These are phyloP conservation scores for Prunella himalayana DNA, from an alignment of 2,113 vertebrate genomes.

Conservation along the genomic window DNA sequence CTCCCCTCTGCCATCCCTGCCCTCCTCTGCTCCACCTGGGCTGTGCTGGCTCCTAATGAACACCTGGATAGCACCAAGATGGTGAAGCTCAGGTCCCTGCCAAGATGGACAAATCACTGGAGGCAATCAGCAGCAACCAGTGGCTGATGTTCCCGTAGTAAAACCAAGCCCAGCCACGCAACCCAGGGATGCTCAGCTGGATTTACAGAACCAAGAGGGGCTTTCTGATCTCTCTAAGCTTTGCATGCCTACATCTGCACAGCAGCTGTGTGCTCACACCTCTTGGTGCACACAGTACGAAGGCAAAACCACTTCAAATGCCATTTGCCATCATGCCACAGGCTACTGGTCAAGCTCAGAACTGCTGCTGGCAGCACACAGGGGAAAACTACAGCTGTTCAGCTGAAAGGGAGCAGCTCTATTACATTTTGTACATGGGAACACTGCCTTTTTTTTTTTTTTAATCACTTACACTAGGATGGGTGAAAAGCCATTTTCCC, in stretches of 20 bases:
- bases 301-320: not conserved
- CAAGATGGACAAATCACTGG: not conserved
- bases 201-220: not conserved
- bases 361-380: not conserved
- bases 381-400: not conserved
- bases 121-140: not conserved
- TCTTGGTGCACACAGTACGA: not conserved
- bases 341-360: not conserved
- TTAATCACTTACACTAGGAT: not conserved
- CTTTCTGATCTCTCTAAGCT: not conserved
- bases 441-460: not conserved
- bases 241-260: not conserved
- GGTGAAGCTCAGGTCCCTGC: not conserved
- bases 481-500: not conserved
- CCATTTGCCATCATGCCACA: not conserved
- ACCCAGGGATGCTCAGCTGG: not conserved
- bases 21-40: not conserved
- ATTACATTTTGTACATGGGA: not conserved
- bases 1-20: not conserved
- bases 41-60: not conserved
- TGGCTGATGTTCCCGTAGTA: not conserved
- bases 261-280: not conserved
- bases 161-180: not conserved
- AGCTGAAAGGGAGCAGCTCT: not conserved
- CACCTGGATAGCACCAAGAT: not conserved